Evolutionary conservation across 2,888 invertebrate genomes (phyloP), one percentile per base, ranked within the genome.

Genomic region (Pycnomerus fuliginosus): DNA sequence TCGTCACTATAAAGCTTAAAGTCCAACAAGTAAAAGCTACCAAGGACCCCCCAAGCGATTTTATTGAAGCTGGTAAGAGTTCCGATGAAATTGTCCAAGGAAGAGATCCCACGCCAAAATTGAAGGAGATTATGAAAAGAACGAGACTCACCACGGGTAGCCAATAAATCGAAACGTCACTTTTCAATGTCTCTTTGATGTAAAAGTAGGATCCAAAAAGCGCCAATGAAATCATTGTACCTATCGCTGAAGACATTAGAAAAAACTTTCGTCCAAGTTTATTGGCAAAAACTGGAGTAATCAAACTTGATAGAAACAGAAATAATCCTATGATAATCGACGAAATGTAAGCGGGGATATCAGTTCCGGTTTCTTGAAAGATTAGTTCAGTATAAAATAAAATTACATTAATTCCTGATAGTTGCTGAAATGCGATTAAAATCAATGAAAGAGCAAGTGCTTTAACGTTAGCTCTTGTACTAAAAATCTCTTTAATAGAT

Each of bases 1-100:
- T 81, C 0, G 88, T 87, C 12, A 87, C 80, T 12, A 87, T 53
- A 68, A 90, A 90, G 0, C 83, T 84, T 2, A 86, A 69, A 0
- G 73, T 56, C 86, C 89, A 89, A 58, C 87, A 89, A 44, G 83
- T 78, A 16, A 84, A 82, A 0, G 90, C 84, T 0, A 86, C 84
- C 1, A 89, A 74, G 0, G 87, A 83, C 0, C 86, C 82, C 0
- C 86, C 87, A 14, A 80, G 73, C 0, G 85, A 80, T 68, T 88
- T 87, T 1, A 88, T 84, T 53, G 86, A 84, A 0, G 82, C 73
- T 13, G 91, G 83, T 68, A 92, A 84, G 70, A 90, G 78, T 67
- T 90, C 90, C 0, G 86, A 84, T 76, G 88, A 80, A 16, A 90
- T 80, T 0, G 87, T 84, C 89, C 89, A 90, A 0, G 88, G 85